Evolutionary conservation across 2,797 vertebrate genomes (phyloP).

Genomic region (Acridotheres tristis): DNA sequence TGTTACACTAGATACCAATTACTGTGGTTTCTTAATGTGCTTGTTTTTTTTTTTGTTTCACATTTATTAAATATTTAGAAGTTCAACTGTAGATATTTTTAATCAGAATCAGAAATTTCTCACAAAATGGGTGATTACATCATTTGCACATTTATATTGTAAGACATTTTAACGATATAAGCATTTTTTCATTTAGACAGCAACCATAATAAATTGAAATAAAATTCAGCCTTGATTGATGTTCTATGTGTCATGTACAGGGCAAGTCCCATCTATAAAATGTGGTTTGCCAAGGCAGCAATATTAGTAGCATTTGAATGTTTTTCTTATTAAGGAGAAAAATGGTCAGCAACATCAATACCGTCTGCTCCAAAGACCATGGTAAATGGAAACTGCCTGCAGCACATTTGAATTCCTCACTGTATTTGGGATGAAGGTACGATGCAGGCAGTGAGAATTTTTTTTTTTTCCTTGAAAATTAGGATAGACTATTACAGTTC

Average conservation of each 20-base stretch:
- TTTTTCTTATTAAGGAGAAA: constrained; percentile 85
- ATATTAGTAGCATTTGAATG: constrained; percentile 85
- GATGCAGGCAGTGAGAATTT: constrained; percentile 36
- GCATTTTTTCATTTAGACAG: constrained; percentile 81
- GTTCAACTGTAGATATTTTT: constrained; percentile 67
- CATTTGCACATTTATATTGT: constrained; percentile 78
- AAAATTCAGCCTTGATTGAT: constrained; percentile 81
- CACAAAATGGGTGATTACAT: constrained; percentile 78
- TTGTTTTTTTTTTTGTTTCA: constrained; percentile 60
- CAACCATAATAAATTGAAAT: constrained; percentile 85
- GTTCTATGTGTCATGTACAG: constrained; percentile 74
- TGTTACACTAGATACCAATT: constrained; percentile 38
- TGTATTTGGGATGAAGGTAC: constrained; percentile 58
- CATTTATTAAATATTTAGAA: constrained; percentile 75
- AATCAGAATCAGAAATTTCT: constrained; percentile 69
- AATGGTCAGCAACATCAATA: constrained; percentile 76
- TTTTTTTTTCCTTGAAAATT: constrained; percentile 66
- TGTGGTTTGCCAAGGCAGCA: constrained; percentile 80
- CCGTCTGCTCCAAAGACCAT: constrained; percentile 68
- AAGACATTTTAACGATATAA: constrained; percentile 79
- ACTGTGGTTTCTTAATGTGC: constrained; percentile 46
- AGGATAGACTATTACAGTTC: constrained; percentile 79
- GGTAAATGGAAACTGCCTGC: constrained; percentile 72
- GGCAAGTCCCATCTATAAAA: constrained; percentile 81
- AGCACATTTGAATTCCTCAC: constrained; percentile 57